These are phyloP conservation scores for Lycodopsis pacificus DNA, from an alignment of 2,797 vertebrate species.

Conservation along the genomic window DNA sequence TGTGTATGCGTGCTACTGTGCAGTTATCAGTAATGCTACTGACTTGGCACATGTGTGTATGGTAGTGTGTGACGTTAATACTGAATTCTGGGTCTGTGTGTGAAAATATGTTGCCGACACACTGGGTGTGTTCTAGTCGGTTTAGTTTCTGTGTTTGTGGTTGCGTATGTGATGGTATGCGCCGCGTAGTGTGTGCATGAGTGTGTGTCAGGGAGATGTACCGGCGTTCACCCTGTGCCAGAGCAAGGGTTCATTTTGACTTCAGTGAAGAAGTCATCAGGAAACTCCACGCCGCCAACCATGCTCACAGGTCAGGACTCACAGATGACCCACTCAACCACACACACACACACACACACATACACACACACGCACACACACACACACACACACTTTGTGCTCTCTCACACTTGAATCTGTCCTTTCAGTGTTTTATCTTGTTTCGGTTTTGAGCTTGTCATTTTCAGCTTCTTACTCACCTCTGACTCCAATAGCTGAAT, in stretches of 20 bases:
- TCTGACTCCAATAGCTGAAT: not conserved
- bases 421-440: not conserved
- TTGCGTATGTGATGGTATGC: conserved; percentile 41
- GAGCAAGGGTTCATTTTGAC: conserved; percentile 87
- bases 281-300: conserved; percentile 80
- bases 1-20: not conserved
- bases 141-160: conserved; percentile 24
- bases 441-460: not conserved
- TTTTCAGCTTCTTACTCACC: not conserved
- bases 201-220: conserved; percentile 81
- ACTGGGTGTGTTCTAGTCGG: conserved; percentile 22
- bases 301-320: conserved; percentile 80
- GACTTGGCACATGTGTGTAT: conserved; percentile 14
- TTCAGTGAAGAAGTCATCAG: conserved; percentile 88
- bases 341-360: conserved; percentile 32
- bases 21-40: not conserved
- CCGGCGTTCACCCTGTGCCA: conserved; percentile 85
- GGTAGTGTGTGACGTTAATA: conserved; percentile 20
- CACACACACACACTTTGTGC: conserved; percentile 14
- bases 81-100: not conserved
- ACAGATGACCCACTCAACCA: not conserved
- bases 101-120: not conserved
- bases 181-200: conserved; percentile 48
- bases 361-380: conserved; percentile 26
- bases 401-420: not conserved